Evolutionary conservation across 1,140 invertebrate genomes (phyloP), one percentile per base, ranked within the genome.

Genomic region (Laupala kohalensis): DNA sequence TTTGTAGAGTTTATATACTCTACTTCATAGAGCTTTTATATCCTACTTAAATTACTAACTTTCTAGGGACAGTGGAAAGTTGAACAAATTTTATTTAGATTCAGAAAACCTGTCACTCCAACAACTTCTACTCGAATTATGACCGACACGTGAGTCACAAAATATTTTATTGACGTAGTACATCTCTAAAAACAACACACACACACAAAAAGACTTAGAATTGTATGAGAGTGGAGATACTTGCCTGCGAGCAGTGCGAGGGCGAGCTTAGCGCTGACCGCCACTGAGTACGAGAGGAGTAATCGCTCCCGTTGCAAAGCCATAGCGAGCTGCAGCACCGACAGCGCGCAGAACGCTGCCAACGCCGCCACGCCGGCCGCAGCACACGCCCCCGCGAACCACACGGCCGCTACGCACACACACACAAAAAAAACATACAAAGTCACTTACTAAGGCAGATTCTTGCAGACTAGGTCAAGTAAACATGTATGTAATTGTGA

Each of bases 261-360:
- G 24, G 90, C 87, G 65, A 94, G 83, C 82, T 94, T 94, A 74
- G 86, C 81, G 78, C 92, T 88, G 66, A 93, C 85, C 15, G 88
- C 86, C 67, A 86, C 83, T 67, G 86, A 88, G 79, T 93, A 93
- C 74, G 88, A 87, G 77, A 93, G 81, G 63, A 90, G 86, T 27
- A 93, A 87, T 77, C 88, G 86, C 78, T 93, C 92, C 77, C 89
- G 89, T 63, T 90, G 92, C 53, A 89, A 89, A 74, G 93, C 87
- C 91, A 93, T 93, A 63, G 92, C 89, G 66, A 94, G 83, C 80
- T 93, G 91, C 29, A 94, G 83, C 70, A 94, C 85, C 25, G 90
- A 89, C 63, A 93, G 79, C 65, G 91, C 81, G 77, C 90, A 91
- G 79, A 92, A 89, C 26, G 92, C 80, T 6, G 87, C 91, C 71